These are phyloP conservation scores for Mesorhabditis sp. DNA, from an alignment of 2,888 invertebrate genomes.

Conservation along the genomic window DNA sequence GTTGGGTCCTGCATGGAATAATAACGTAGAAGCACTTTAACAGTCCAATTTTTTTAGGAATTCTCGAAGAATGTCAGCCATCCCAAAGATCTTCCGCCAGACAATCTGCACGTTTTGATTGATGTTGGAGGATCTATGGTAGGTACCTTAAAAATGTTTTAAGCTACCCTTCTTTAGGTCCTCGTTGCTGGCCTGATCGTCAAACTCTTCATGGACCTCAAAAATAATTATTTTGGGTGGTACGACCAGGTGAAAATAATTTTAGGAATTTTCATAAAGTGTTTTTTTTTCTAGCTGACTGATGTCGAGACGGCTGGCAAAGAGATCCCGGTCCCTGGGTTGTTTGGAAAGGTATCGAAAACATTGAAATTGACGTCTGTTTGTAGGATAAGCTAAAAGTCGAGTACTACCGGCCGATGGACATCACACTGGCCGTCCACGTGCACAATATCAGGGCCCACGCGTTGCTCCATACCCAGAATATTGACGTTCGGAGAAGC, in stretches of 20 bases:
- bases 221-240: slow-evolving; percentile 95
- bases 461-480: slow-evolving; percentile 46
- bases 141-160: slow-evolving; percentile 85
- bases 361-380: too few species aligned
- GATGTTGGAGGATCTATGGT: slow-evolving; percentile 91
- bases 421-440: slow-evolving; percentile 28
- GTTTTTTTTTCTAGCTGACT: slow-evolving; percentile 25
- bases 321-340: neutral
- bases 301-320: slow-evolving; percentile 19
- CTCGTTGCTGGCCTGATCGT: slow-evolving; percentile 86
- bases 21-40: too few species aligned
- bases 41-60: neutral
- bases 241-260: slow-evolving; percentile 68
- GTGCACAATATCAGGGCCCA: slow-evolving; percentile 94
- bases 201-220: slow-evolving; percentile 63
- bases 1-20: too few species aligned
- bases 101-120: slow-evolving; percentile 83
- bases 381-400: neutral
- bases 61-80: neutral
- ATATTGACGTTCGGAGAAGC: slow-evolving; percentile 15
- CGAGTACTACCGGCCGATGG: slow-evolving; percentile 43
- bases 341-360: neutral
- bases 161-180: slow-evolving; percentile 76
- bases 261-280: neutral
- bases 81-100: slow-evolving; percentile 66